Evolutionary conservation across 2,888 invertebrate genomes (phyloP).

Genomic region (Troglohyphantes excavatus): DNA sequence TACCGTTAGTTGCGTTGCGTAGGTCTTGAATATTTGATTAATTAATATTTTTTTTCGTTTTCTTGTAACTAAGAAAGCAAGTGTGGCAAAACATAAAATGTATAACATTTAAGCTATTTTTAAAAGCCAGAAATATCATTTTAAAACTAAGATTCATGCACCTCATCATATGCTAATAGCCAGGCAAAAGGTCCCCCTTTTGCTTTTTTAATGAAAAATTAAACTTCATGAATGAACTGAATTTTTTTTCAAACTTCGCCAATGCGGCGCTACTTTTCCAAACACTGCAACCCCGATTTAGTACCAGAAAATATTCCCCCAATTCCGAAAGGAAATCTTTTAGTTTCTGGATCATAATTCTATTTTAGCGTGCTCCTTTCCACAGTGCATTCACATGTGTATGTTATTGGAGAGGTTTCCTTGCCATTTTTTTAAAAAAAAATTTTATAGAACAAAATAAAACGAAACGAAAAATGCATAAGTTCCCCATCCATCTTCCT

Average conservation of each 20-base stretch:
- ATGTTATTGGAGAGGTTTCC: background rate
- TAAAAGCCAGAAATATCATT: too few species aligned
- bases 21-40: too few species aligned
- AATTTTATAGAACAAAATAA: background rate
- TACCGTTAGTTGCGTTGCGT: too few species aligned
- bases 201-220: too few species aligned
- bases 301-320: background rate
- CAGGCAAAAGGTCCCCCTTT: too few species aligned
- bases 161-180: too few species aligned
- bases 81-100: too few species aligned
- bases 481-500: background rate
- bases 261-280: background rate
- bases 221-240: too few species aligned
- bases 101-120: too few species aligned
- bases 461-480: background rate
- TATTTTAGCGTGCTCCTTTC: constrained; percentile 5
- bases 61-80: too few species aligned
- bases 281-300: background rate
- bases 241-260: background rate
- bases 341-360: constrained; percentile 5
- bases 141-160: too few species aligned
- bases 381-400: background rate
- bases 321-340: background rate
- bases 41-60: too few species aligned
- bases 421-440: background rate